phyloP scores from a whole-genome alignment of 2,113 vertebrate genomes.

The Capreolus pygargus region DNA sequence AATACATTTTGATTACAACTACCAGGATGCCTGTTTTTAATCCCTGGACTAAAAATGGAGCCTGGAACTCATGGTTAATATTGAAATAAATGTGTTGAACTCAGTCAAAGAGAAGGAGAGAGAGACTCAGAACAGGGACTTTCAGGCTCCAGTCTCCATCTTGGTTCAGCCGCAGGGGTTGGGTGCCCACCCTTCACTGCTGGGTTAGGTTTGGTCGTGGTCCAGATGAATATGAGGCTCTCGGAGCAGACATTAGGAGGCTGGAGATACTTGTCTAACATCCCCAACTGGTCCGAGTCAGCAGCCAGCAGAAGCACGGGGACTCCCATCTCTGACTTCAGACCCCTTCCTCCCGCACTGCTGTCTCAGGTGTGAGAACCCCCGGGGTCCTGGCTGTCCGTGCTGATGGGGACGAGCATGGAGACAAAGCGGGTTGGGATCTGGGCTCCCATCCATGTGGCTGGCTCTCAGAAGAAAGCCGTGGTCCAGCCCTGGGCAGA shows the following conservation, averaged over 20 bases:
- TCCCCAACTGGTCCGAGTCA: background rate
- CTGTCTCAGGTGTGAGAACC: background rate
- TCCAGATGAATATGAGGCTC: background rate
- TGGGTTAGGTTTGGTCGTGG: background rate
- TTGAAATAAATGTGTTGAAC: background rate
- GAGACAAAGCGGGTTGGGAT: background rate
- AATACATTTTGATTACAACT: background rate
- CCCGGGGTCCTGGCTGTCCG: background rate
- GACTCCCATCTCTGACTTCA: background rate
- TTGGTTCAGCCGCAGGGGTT: rapidly evolving
- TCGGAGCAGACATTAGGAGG: background rate
- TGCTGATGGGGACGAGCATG: background rate
- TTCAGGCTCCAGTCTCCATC: background rate
- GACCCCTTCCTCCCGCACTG: rapidly evolving
- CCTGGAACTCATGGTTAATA: background rate
- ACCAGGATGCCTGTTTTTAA: background rate
- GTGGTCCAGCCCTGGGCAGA: background rate
- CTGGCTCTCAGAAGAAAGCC: background rate
- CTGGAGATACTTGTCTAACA: background rate
- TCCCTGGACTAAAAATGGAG: background rate
- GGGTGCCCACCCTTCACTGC: rapidly evolving
- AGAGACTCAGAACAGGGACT: background rate
- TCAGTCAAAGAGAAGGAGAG: background rate
- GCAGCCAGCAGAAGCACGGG: background rate
- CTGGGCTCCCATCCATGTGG: background rate